Evolutionary conservation across 2,113 vertebrate species (phyloP).

Genomic region (Ancistrus triradiatus): DNA sequence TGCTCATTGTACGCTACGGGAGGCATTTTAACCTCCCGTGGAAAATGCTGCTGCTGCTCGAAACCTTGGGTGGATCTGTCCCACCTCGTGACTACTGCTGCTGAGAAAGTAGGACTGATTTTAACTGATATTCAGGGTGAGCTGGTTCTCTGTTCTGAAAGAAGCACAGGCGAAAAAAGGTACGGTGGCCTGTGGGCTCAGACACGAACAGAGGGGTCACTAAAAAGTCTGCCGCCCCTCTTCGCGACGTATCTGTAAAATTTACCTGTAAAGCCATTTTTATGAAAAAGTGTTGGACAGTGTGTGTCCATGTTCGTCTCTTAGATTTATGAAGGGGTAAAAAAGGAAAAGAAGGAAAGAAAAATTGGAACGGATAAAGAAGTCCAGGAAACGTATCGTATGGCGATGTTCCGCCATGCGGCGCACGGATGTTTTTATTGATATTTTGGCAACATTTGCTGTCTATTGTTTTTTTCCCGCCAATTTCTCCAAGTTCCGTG

Average conservation of each 20-base stretch:
- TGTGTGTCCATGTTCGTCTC: conserved; percentile 39
- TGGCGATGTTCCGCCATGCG: conserved; percentile 18
- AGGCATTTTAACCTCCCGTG: conserved; percentile 80
- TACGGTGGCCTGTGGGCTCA: background rate
- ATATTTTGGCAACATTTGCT: conserved; percentile 71
- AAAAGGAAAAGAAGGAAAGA: conserved; percentile 12
- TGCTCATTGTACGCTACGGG: conserved; percentile 81
- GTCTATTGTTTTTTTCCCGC: conserved; percentile 53
- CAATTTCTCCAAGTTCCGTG: conserved; percentile 65
- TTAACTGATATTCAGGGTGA: conserved; percentile 86
- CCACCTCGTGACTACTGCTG: conserved; percentile 89
- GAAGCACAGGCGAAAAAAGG: conserved; percentile 70
- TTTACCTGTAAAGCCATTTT: conserved; percentile 49
- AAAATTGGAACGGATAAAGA: background rate
- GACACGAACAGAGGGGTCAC: conserved; percentile 38
- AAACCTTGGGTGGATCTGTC: conserved; percentile 79
- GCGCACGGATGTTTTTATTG: conserved; percentile 39
- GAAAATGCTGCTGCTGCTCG: conserved; percentile 94
- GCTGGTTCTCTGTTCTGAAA: conserved; percentile 93
- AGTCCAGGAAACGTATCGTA: conserved; percentile 26
- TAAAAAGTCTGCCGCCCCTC: conserved; percentile 46
- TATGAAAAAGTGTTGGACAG: conserved; percentile 47
- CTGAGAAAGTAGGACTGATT: conserved; percentile 75
- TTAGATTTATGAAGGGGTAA: conserved; percentile 22
- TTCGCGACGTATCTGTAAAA: conserved; percentile 48